Evolutionary conservation across 1,140 invertebrate genomes (phyloP).

Genomic region (Drosophila auraria): DNA sequence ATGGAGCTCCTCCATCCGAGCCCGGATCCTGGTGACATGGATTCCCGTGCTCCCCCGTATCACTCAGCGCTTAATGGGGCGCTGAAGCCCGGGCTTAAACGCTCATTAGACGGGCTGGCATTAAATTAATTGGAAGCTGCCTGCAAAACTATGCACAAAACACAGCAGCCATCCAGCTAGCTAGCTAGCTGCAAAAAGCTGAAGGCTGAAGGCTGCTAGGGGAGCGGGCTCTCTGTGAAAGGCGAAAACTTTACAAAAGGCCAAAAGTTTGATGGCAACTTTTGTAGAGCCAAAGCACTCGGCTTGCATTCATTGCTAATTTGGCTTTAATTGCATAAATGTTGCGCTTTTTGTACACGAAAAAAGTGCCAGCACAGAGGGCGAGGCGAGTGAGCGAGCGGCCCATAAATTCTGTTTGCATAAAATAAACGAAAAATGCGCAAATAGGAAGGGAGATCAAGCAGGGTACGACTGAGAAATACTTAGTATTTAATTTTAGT

Average conservation of each 20-base stretch:
- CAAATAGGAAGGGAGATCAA: constrained; percentile 6
- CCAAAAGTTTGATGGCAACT: constrained; percentile 82
- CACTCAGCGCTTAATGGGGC: constrained; percentile 39
- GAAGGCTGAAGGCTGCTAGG: constrained; percentile 5
- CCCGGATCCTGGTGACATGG: constrained; percentile 19
- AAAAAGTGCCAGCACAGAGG: constrained; percentile 46
- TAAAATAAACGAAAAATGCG: constrained; percentile 50
- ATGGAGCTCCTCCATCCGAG: background rate
- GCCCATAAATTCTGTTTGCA: constrained; percentile 71
- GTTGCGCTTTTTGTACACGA: constrained; percentile 78
- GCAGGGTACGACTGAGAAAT: background rate
- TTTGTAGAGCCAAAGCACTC: constrained; percentile 78
- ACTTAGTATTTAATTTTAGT: background rate
- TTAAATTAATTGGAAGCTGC: constrained; percentile 83
- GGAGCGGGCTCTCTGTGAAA: constrained; percentile 36
- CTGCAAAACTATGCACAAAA: constrained; percentile 66
- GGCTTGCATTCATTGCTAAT: constrained; percentile 82
- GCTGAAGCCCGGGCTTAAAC: constrained; percentile 69
- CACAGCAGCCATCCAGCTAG: constrained; percentile 3
- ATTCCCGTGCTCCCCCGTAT: background rate
- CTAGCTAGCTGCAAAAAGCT: constrained; percentile 3
- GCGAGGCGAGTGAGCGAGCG: constrained; percentile 13
- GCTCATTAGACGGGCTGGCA: constrained; percentile 79
- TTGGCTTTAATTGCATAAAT: constrained; percentile 84
- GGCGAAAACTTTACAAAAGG: constrained; percentile 80